These are phyloP conservation scores for Colinus virginianus DNA, from an alignment of 2,113 vertebrate genomes.

Conservation along the genomic window DNA sequence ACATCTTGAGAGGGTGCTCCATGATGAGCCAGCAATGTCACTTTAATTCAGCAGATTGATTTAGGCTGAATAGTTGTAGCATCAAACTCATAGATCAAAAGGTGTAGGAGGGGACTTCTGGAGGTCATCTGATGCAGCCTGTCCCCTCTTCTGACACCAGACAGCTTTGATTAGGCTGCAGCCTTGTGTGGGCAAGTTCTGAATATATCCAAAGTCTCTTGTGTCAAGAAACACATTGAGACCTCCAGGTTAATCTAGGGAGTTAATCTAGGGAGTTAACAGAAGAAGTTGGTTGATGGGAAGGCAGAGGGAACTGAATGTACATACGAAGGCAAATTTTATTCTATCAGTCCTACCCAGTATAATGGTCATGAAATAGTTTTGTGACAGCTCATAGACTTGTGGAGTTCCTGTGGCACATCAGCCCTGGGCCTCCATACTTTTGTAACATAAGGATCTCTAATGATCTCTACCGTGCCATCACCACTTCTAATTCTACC, in stretches of 20 bases:
- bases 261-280: not conserved
- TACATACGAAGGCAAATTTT: not conserved
- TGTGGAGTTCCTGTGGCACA: not conserved
- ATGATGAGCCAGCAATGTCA: not conserved
- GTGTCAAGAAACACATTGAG: not conserved
- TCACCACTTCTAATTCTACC: conserved; percentile 23
- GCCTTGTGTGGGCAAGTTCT: not conserved
- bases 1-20: not conserved
- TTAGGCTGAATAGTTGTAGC: not conserved
- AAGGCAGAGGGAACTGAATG: not conserved
- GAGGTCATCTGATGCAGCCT: not conserved
- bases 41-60: not conserved
- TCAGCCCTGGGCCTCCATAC: not conserved
- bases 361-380: not conserved
- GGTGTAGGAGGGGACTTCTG: not conserved
- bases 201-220: not conserved
- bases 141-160: not conserved
- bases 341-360: not conserved
- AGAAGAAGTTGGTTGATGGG: not conserved
- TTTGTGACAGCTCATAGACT: not conserved
- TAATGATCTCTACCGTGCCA: not conserved
- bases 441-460: not conserved
- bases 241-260: not conserved
- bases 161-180: not conserved
- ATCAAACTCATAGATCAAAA: not conserved